A percentile compares a stretch with the other conserved stretches of the same genome.
Conservation (phyloP, 2,888 invertebrate species). For the Tricholauxania praeusta region DNA sequence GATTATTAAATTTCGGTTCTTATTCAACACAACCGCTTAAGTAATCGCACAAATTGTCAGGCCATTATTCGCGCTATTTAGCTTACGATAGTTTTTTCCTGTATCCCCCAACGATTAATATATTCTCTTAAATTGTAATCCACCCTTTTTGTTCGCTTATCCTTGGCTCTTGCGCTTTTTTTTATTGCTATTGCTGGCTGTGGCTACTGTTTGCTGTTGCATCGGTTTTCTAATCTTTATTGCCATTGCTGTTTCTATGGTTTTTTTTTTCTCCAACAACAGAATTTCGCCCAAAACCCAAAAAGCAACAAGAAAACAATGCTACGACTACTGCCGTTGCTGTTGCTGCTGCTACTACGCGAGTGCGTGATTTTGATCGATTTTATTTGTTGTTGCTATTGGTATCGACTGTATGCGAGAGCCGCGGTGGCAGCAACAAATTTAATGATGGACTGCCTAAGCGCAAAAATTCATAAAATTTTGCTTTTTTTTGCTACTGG, state of each 20-base stretch:
- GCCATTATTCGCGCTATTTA: too few species aligned
- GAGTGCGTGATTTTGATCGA: conserved; percentile 51
- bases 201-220: conserved; percentile 22
- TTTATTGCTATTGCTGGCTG: conserved; percentile 9
- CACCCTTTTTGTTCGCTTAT: background rate
- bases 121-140: too few species aligned
- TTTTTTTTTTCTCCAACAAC: background rate
- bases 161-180: background rate
- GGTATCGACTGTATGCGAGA: background rate
- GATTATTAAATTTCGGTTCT: too few species aligned
- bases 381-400: conserved; percentile 8
- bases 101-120: too few species aligned
- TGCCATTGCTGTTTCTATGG: background rate
- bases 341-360: conserved; percentile 8
- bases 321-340: background rate
- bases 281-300: conserved; percentile 24
- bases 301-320: conserved; percentile 9
- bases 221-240: conserved; percentile 18
- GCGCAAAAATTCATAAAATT: conserved; percentile 54
- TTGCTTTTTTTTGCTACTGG: conserved; percentile 59
- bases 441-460: conserved; percentile 61
- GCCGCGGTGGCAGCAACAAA: conserved; percentile 37
- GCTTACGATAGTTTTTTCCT: too few species aligned
- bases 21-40: too few species aligned
- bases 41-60: too few species aligned